Percentiles rank a stretch among this genome's conserved stretches.
phyloP scores from a whole-genome alignment of 1,140 invertebrate species.

The Trachelipus rathkii region DNA sequence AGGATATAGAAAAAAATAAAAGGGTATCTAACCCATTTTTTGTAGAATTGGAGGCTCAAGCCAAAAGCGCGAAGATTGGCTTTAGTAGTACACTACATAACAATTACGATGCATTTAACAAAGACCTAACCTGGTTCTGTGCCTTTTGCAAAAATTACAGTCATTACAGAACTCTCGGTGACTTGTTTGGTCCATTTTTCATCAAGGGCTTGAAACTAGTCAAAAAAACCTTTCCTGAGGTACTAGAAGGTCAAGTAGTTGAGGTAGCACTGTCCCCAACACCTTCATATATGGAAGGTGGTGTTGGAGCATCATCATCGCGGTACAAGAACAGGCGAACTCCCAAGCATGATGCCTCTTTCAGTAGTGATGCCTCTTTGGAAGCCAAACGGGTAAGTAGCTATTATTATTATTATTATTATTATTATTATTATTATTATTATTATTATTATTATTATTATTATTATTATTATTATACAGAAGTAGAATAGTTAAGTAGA shows the following conservation, averaged over 20 bases:
- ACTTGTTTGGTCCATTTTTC: conserved; percentile 89
- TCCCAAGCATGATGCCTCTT: conserved; percentile 49
- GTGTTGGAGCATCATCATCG: conserved; percentile 47
- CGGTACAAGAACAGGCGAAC: conserved; percentile 45
- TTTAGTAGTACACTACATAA: conserved; percentile 72
- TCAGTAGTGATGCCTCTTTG: background rate
- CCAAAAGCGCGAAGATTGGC: conserved; percentile 55
- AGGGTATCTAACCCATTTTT: conserved; percentile 49
- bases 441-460: no score
- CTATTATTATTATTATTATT: background rate
- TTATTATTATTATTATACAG: no score
- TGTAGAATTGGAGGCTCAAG: conserved; percentile 53
- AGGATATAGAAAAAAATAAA: conserved; percentile 11
- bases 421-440: no score
- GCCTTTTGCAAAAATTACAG: conserved; percentile 84
- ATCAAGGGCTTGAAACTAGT: conserved; percentile 36
- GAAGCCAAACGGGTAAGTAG: background rate
- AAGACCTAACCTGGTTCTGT: conserved; percentile 81
- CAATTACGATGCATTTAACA: conserved; percentile 73
- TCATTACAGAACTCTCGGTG: conserved; percentile 72
- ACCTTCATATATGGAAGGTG: conserved; percentile 11
- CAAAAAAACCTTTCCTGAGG: conserved; percentile 35
- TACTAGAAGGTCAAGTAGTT: conserved; percentile 42
- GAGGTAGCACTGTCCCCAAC: conserved; percentile 17
- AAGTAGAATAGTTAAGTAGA: no score